Evolutionary conservation across 2,797 vertebrate genomes (phyloP).

Genomic region (Heterohyrax brucei): DNA sequence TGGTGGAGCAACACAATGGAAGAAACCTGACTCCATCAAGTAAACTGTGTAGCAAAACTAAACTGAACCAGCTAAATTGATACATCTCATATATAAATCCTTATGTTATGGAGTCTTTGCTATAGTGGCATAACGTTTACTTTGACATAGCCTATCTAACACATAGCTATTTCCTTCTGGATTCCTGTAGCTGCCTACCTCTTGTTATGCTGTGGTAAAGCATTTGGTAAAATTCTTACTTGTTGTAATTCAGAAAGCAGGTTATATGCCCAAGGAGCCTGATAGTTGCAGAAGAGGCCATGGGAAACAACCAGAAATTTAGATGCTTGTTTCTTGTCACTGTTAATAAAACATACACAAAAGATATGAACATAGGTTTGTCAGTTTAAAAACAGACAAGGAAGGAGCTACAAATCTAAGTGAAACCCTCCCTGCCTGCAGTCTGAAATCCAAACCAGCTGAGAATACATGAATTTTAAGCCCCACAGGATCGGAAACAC

Average conservation of each 20-base stretch:
- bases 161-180: not conserved
- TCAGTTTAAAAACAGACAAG: not conserved
- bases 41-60: not conserved
- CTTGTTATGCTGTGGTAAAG: not conserved
- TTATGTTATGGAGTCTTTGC: not conserved
- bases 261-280: not conserved
- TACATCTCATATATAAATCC: not conserved
- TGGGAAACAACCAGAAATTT: not conserved
- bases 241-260: not conserved
- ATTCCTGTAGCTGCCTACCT: not conserved
- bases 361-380: not conserved
- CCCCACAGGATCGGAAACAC: not conserved
- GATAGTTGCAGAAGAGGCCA: not conserved
- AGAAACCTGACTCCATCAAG: not conserved
- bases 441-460: constrained; percentile 15
- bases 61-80: not conserved
- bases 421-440: not conserved
- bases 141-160: not conserved
- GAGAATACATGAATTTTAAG: not conserved
- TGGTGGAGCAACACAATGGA: not conserved
- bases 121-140: not conserved
- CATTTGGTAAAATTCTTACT: not conserved
- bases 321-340: not conserved
- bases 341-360: constrained; percentile 1
- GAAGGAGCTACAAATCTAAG: not conserved